Conservation (phyloP, 2,888 invertebrate genomes). For the Synanthedon vespiformis region DNA sequence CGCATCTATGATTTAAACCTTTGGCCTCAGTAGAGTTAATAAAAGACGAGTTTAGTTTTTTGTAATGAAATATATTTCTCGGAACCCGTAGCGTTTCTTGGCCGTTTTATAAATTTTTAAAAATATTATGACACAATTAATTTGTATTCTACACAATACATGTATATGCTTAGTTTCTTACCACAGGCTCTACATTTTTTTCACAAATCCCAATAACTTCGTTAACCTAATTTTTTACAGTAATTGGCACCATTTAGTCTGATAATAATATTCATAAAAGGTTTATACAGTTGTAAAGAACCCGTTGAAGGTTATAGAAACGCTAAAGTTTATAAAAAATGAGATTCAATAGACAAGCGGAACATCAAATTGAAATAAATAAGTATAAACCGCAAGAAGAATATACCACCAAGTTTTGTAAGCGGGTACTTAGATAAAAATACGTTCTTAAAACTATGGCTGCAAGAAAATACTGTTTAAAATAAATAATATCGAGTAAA, state of each 20-base stretch:
- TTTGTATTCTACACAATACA: conserved; percentile 17
- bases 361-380: conserved; percentile 38
- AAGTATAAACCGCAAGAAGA: conserved; percentile 66
- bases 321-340: conserved; percentile 41
- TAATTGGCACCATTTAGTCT: conserved; percentile 48
- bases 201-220: conserved; percentile 3
- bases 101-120: conserved; percentile 62
- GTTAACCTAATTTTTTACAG: conserved; percentile 16
- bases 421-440: conserved; percentile 8
- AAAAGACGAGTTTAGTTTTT: conserved; percentile 36
- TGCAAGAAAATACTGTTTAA: conserved; percentile 3
- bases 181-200: conserved; percentile 28
- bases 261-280: background rate
- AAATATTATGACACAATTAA: conserved; percentile 49
- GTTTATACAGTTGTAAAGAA: background rate
- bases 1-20: no score
- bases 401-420: conserved; percentile 22
- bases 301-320: conserved; percentile 24
- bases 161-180: conserved; percentile 19
- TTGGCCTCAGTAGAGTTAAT: conserved; percentile 5
- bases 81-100: conserved; percentile 71
- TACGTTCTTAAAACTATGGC: conserved; percentile 35
- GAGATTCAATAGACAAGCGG: conserved; percentile 58
- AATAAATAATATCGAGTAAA: conserved; percentile 1
- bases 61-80: conserved; percentile 64